Evolutionary conservation across 2,113 vertebrate species (phyloP).

Genomic region (Ageneiosus marmoratus): DNA sequence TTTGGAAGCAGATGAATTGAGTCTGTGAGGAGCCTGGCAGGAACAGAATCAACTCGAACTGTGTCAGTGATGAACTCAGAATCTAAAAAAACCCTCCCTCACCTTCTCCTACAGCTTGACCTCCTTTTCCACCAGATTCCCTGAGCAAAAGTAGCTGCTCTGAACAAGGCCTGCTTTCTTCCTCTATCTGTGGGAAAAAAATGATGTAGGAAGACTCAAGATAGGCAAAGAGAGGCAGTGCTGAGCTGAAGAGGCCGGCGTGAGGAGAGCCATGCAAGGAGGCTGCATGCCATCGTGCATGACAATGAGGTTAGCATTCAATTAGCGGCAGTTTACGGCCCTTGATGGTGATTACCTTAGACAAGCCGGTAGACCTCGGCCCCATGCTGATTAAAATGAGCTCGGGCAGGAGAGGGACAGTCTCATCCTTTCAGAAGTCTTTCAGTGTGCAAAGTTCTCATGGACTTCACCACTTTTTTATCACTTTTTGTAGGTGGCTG

Average conservation of each 20-base stretch:
- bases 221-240: slow-evolving; percentile 59
- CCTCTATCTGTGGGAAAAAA: slow-evolving; percentile 66
- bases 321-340: slow-evolving; percentile 73
- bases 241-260: slow-evolving; percentile 35
- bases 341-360: slow-evolving; percentile 77
- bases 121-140: slow-evolving; percentile 14
- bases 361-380: slow-evolving; percentile 71
- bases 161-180: slow-evolving; percentile 74
- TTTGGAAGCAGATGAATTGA: background rate
- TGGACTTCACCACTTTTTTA: slow-evolving; percentile 48
- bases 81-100: slow-evolving; percentile 3
- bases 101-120: slow-evolving; percentile 13
- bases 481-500: slow-evolving; percentile 25
- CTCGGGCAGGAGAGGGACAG: slow-evolving; percentile 44
- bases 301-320: slow-evolving; percentile 77
- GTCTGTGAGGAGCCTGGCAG: slow-evolving; percentile 6
- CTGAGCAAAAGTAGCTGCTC: slow-evolving; percentile 54
- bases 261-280: slow-evolving; percentile 52
- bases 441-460: slow-evolving; percentile 40
- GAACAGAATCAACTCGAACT: slow-evolving; percentile 11
- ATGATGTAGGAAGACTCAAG: slow-evolving; percentile 42
- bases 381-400: slow-evolving; percentile 75
- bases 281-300: slow-evolving; percentile 63
- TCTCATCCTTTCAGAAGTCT: slow-evolving; percentile 50
- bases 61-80: slow-evolving; percentile 15